phyloP scores from a whole-genome alignment of 2,113 vertebrate species.

The Myxocyprinus asiaticus region DNA sequence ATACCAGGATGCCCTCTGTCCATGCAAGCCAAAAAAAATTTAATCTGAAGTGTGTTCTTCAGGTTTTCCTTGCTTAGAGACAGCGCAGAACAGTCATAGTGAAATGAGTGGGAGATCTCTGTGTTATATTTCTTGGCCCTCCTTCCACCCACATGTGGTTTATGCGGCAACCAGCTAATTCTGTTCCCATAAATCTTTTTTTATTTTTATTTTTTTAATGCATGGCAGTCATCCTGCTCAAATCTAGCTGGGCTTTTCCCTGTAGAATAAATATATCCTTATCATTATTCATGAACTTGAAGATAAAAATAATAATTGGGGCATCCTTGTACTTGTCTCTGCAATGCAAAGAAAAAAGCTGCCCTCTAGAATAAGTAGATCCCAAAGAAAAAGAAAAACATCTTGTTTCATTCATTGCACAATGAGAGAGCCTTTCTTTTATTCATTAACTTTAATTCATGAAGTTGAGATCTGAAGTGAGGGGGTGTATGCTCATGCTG shows the following conservation, averaged over 20 bases:
- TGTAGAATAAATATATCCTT: neutral
- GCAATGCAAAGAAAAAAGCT: neutral
- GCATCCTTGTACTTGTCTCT: neutral
- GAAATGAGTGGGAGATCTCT: neutral
- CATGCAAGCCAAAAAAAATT: too few relatives aligned
- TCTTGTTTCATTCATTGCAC: neutral
- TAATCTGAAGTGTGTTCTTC: too few relatives aligned
- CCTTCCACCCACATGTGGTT: too few relatives aligned
- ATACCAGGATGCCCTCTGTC: too few relatives aligned
- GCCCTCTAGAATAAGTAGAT: neutral
- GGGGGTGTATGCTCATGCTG: slow-evolving; percentile 39
- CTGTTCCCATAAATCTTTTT: too few relatives aligned
- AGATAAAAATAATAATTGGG: neutral
- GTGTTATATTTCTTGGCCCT: neutral
- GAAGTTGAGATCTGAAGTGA: slow-evolving; percentile 27
- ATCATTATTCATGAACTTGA: neutral
- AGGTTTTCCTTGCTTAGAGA: too few relatives aligned
- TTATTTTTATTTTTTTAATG: too few relatives aligned
- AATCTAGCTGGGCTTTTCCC: neutral
- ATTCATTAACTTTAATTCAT: slow-evolving; percentile 40
- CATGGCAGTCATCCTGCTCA: neutral
- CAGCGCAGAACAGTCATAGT: too few relatives aligned
- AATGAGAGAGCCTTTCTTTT: neutral
- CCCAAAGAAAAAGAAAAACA: neutral
- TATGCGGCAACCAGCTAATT: too few relatives aligned